These are phyloP conservation scores for Plebejus anna DNA, from an alignment of 2,888 invertebrate genomes.

Conservation along the genomic window DNA sequence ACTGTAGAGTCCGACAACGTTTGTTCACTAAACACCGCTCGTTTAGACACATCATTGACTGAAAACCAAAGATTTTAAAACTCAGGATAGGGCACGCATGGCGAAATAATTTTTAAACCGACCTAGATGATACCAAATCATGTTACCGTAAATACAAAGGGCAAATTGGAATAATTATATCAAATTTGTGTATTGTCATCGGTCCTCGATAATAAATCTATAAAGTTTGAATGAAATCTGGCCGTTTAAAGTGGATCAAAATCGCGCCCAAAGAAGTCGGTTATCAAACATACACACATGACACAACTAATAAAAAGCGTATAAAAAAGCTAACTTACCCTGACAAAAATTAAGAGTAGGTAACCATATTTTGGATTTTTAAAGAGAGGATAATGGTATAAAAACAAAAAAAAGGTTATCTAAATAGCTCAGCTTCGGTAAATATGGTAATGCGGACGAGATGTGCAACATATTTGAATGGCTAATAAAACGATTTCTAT, in stretches of 20 bases:
- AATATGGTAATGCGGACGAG: slow-evolving; percentile 28
- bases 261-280: too few species aligned
- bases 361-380: neutral
- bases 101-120: too few species aligned
- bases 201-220: too few species aligned
- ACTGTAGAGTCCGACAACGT: slow-evolving; percentile 30
- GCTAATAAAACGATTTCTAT: slow-evolving; percentile 35
- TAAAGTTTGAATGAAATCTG: too few species aligned
- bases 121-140: neutral
- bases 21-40: slow-evolving; percentile 40
- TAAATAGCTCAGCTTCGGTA: neutral
- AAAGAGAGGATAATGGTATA: neutral
- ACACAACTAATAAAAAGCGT: neutral
- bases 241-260: too few species aligned
- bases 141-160: neutral
- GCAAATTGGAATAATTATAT: neutral
- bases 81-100: neutral
- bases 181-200: too few species aligned
- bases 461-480: slow-evolving; percentile 29
- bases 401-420: slow-evolving; percentile 9
- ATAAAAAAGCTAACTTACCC: neutral
- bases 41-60: slow-evolving; percentile 36
- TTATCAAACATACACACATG: too few species aligned
- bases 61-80: slow-evolving; percentile 27
- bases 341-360: neutral